phyloP scores from a whole-genome alignment of 2,888 invertebrate genomes.

The Cabera pusaria region DNA sequence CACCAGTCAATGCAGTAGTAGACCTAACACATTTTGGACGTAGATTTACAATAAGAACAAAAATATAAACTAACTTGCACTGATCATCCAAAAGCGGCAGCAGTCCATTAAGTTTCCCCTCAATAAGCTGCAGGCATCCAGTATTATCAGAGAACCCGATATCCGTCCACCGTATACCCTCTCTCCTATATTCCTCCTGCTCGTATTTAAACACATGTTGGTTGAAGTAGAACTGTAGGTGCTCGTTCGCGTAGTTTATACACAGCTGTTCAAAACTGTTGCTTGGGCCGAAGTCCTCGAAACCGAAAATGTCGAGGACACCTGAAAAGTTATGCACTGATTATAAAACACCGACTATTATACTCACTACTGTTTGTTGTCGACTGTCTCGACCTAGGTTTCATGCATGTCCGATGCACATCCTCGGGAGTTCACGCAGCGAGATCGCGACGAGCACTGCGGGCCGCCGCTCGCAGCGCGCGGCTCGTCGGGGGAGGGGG shows the following conservation, averaged over 20 bases:
- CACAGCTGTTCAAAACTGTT: constrained; percentile 98
- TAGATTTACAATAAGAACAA: neutral
- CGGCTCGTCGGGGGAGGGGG: too few relatives aligned
- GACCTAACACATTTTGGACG: too few relatives aligned
- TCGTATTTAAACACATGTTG: constrained; percentile 99
- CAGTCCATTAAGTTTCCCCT: constrained; percentile 94
- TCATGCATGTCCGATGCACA: too few relatives aligned
- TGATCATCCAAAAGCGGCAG: constrained; percentile 97
- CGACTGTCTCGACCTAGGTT: too few relatives aligned
- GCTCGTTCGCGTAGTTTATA: constrained; percentile 99
- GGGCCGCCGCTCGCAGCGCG: too few relatives aligned
- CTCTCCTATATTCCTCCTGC: constrained; percentile 96
- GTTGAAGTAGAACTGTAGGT: constrained; percentile 98
- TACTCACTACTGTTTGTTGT: too few relatives aligned
- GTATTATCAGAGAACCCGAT: constrained; percentile 98
- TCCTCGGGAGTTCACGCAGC: too few relatives aligned
- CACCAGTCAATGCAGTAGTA: too few relatives aligned
- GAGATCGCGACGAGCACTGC: too few relatives aligned
- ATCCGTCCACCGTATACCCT: constrained; percentile 97
- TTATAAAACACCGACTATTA: too few relatives aligned
- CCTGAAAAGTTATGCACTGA: constrained; percentile 84
- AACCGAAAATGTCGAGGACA: constrained; percentile 97
- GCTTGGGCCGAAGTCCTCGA: constrained; percentile 95
- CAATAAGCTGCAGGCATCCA: constrained; percentile 95
- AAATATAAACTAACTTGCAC: constrained; percentile 90